A percentile compares a stretch with the other conserved stretches of the same genome.
phyloP scores from a whole-genome alignment of 1,140 invertebrate species.

The Dendrolimus punctatus region DNA sequence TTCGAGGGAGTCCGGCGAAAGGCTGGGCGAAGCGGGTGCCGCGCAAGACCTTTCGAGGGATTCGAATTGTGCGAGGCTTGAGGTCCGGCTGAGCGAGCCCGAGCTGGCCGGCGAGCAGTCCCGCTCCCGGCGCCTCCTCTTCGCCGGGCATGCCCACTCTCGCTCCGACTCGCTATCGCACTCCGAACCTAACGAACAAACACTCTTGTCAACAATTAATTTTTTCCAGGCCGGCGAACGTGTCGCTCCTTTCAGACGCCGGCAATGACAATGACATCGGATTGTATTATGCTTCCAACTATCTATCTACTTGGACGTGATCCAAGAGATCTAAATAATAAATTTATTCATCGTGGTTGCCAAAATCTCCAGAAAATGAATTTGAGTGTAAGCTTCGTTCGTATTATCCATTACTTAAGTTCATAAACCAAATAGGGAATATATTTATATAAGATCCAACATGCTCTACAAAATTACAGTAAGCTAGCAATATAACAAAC shows the following conservation, averaged over 20 bases:
- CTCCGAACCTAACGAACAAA: constrained; percentile 52
- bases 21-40: constrained; percentile 59
- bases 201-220: constrained; percentile 10
- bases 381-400: no score
- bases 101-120: constrained; percentile 54
- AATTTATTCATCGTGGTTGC: constrained; percentile 10
- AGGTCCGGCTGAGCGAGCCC: constrained; percentile 77
- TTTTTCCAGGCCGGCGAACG: constrained; percentile 11
- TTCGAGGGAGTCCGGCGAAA: constrained; percentile 50
- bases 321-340: constrained; percentile 27
- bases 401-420: no score
- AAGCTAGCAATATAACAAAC: no score
- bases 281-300: constrained; percentile 18
- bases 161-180: constrained; percentile 78
- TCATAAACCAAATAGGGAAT: no score
- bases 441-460: no score
- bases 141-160: constrained; percentile 84
- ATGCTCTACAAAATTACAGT: no score
- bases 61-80: constrained; percentile 86
- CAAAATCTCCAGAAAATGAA: constrained; percentile 12
- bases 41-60: constrained; percentile 80
- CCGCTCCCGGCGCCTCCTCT: constrained; percentile 77
- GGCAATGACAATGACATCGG: constrained; percentile 61
- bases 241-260: constrained; percentile 23
- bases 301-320: constrained; percentile 30